A percentile compares a stretch with the other conserved stretches of the same genome.
Evolutionary conservation across 2,113 vertebrate species (phyloP).

Genomic region (Spea multiplicata): DNA sequence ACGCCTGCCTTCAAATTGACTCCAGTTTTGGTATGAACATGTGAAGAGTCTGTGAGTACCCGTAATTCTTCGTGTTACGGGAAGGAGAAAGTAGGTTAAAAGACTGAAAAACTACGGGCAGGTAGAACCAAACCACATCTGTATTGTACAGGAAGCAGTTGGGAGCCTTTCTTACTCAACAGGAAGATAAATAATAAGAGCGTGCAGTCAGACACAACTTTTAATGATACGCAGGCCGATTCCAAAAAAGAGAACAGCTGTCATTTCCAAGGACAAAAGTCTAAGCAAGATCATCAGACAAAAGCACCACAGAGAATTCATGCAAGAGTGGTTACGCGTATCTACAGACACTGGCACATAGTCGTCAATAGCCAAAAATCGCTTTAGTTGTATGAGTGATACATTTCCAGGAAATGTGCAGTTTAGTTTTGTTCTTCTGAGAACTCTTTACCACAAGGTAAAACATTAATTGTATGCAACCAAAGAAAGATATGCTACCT

Average conservation of each 20-base stretch:
- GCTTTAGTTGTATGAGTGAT: not conserved
- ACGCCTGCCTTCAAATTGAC: too few relatives aligned
- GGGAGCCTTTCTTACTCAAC: constrained; percentile 56
- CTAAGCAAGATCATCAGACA: too few relatives aligned
- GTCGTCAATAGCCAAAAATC: too few relatives aligned
- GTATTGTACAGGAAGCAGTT: constrained; percentile 63
- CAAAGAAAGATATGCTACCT: not conserved
- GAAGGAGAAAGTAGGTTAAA: constrained; percentile 90
- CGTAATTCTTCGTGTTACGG: constrained; percentile 69
- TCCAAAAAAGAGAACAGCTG: too few relatives aligned
- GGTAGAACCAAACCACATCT: constrained; percentile 65
- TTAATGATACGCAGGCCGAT: too few relatives aligned
- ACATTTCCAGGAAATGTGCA: constrained; percentile 24
- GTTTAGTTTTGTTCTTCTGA: constrained; percentile 12
- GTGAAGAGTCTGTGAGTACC: constrained; percentile 59
- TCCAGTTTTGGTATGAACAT: constrained; percentile 58
- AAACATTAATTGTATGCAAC: constrained; percentile 13
- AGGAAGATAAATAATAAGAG: constrained; percentile 61
- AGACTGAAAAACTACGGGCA: constrained; percentile 63
- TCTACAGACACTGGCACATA: too few relatives aligned
- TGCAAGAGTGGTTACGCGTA: too few relatives aligned
- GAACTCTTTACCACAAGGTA: constrained; percentile 15
- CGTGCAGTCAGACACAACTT: too few relatives aligned
- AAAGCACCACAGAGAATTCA: too few relatives aligned
- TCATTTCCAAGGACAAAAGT: too few relatives aligned